Conservation (phyloP, 2,113 vertebrate genomes). For the Otis tarda region DNA sequence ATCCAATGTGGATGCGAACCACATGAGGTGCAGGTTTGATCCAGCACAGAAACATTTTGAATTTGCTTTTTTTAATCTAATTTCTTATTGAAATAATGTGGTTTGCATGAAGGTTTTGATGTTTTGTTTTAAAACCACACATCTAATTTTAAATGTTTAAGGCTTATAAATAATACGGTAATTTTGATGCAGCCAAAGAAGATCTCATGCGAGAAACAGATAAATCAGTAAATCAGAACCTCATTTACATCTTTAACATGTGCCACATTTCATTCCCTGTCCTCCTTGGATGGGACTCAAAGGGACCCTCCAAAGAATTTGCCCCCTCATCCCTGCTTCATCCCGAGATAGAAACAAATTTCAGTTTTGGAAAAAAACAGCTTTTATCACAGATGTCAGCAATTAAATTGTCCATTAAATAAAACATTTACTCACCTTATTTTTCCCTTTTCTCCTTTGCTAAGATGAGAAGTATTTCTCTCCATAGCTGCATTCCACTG, state of each 20-base stretch:
- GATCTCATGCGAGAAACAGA: constrained; percentile 69
- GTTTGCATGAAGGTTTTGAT: constrained; percentile 72
- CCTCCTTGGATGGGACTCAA: constrained; percentile 61
- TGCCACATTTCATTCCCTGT: constrained; percentile 65
- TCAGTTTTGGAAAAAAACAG: background rate
- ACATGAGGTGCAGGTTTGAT: constrained; percentile 65
- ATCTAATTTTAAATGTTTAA: constrained; percentile 74
- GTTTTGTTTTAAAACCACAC: constrained; percentile 73
- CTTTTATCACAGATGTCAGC: constrained; percentile 63
- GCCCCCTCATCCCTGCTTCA: constrained; percentile 36
- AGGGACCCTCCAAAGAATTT: constrained; percentile 54
- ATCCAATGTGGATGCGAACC: constrained; percentile 37
- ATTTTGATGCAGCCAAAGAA: constrained; percentile 63
- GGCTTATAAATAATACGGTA: constrained; percentile 71
- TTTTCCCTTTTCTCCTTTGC: background rate
- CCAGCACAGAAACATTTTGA: constrained; percentile 47
- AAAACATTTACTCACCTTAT: constrained; percentile 23
- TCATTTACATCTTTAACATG: constrained; percentile 68
- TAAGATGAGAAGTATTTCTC: background rate
- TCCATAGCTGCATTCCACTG: background rate
- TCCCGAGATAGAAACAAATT: constrained; percentile 38
- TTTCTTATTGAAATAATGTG: constrained; percentile 72
- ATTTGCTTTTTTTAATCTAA: constrained; percentile 47
- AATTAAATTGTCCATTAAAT: constrained; percentile 31
- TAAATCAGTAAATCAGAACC: constrained; percentile 57